Base-by-base conservation (phyloP, 2,113 vertebrate species). In the Microcebus murinus region DNA sequence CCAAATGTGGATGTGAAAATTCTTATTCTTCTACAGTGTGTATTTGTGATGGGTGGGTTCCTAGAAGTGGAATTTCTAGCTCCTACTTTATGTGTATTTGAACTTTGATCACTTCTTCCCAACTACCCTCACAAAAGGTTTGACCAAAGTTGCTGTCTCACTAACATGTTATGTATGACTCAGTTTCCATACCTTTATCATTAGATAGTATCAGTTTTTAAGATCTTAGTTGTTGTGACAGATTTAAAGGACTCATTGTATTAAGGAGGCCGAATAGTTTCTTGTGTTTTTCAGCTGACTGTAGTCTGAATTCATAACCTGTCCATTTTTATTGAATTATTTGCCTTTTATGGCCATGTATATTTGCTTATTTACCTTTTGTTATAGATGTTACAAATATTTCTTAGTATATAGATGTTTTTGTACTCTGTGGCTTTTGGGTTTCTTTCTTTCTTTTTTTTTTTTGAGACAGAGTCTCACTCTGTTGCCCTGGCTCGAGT, bases 41-140 rank as follows among this genome's bases (percentile, higher is more conserved):
- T 77, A 79, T 83, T 91, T 87, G 68, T 92, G 25, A 42, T 63
- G 83, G 29, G 39, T 88, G 88, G 48, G 3, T 83, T 90, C 17
- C 45, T 42, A 36, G 23, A 71, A 92, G 4, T 87, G 25, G 31
- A 76, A 88, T 93, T 55, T 86, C 65, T 93, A 67, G 34, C n/a
- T 84, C 17, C 31, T 89, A 79, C 39, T 48, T 71, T 25, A 93
- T 73, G 14, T 81, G 48, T 34, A 74, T 92, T 96, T 89, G 9
- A 73, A 89, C 34, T 89, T 89, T 85, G 48, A 73, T 73, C 55
- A 57, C 34, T 92, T 95, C 50, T 90, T n/a, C 67, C 81, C 87
- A 45, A 70, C 31, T 57, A 11, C 36, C 55, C n/a, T 96, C 39
- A 65, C 18, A 76, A 68, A 88, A 67, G 45, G 48, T 93, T 87